Percentiles rank a stretch among this genome's conserved stretches.
Evolutionary conservation across 2,888 invertebrate genomes (phyloP).

Genomic region (Meandrusa payeni): DNA sequence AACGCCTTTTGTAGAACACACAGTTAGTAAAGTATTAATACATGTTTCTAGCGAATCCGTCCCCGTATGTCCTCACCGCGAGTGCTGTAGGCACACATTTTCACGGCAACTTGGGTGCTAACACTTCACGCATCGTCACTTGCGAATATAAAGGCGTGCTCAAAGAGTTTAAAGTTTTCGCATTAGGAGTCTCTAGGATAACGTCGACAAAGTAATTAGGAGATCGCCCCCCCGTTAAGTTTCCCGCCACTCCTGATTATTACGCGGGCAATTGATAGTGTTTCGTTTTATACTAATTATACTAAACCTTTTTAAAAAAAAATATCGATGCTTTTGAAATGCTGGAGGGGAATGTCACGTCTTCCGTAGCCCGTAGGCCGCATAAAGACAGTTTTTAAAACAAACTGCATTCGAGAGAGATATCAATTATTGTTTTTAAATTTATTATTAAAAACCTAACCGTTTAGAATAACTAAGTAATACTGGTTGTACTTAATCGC

Average conservation of each 20-base stretch:
- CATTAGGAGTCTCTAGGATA: constrained; percentile 46
- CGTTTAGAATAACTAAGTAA: no score
- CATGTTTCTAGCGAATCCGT: no score
- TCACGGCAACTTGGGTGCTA: constrained; percentile 65
- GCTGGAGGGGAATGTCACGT: no score
- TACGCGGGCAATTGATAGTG: constrained; percentile 23
- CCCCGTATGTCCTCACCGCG: constrained; percentile 43
- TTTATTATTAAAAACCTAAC: no score
- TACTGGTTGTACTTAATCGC: no score
- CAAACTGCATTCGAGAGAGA: no score
- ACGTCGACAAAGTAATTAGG: constrained; percentile 34
- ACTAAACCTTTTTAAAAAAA: no score
- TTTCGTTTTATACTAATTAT: constrained; percentile 9
- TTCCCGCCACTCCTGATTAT: constrained; percentile 24
- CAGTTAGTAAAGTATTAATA: no score
- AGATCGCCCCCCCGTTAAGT: constrained; percentile 27
- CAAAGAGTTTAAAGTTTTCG: constrained; percentile 59
- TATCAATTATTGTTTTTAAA: no score
- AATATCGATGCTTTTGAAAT: no score
- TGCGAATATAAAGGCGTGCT: constrained; percentile 42
- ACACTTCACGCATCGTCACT: constrained; percentile 54
- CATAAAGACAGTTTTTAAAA: constrained; percentile 43
- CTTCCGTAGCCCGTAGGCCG: constrained; percentile 21
- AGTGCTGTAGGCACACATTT: constrained; percentile 48
- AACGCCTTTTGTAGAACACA: no score